Evolutionary conservation across 1,140 invertebrate species (phyloP).

Genomic region (Gerris buenoi): DNA sequence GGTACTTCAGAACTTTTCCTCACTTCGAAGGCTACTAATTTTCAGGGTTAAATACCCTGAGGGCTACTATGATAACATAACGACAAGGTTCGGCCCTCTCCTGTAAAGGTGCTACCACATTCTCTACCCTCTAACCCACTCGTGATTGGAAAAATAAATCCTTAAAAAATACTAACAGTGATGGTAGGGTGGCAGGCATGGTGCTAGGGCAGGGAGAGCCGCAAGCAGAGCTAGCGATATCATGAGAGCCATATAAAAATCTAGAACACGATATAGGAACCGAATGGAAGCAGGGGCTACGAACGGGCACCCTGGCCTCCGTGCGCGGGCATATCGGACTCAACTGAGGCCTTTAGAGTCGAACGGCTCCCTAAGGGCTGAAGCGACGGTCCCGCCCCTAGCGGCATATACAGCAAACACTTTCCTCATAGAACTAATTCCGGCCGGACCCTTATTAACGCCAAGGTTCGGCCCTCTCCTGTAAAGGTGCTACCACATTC

Average conservation of each 20-base stretch:
- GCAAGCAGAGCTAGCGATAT: background rate
- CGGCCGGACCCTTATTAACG: background rate
- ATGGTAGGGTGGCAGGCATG: background rate
- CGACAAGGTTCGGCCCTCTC: background rate
- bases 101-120: background rate
- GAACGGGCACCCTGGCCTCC: background rate
- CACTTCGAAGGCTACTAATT: no score
- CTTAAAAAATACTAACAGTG: background rate
- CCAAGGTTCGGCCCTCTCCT: background rate
- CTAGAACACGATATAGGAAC: background rate
- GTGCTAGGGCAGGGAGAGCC: background rate
- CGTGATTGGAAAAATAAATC: background rate
- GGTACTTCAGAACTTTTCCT: no score
- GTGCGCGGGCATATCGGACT: background rate
- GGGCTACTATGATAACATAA: no score
- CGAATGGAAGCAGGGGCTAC: background rate
- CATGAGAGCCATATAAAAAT: background rate
- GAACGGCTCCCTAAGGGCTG: background rate
- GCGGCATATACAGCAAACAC: background rate
- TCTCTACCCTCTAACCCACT: background rate
- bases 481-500: background rate
- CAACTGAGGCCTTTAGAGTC: background rate
- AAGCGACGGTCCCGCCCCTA: background rate
- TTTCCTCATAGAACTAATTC: background rate
- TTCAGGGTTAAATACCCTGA: no score